Evolutionary conservation across 2,113 vertebrate genomes (phyloP).

Genomic region (Upupa epops): DNA sequence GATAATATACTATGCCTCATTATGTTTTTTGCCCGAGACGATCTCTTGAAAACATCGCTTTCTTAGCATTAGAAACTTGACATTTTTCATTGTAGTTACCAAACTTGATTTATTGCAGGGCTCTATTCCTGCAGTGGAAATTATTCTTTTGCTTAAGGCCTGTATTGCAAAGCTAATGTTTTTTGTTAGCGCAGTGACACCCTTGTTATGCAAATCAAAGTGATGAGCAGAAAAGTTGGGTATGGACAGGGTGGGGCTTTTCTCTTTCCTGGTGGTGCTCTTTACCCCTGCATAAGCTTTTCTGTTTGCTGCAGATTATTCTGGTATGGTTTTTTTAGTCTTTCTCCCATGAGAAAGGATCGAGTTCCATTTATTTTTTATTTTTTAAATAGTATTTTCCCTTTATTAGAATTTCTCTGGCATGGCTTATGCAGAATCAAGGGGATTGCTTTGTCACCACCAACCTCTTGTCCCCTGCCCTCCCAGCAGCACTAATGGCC

Average conservation of each 20-base stretch:
- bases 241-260: background rate
- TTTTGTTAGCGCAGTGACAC: background rate
- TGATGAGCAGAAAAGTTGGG: background rate
- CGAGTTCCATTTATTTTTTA: background rate
- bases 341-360: background rate
- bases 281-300: background rate
- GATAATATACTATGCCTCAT: constrained; percentile 44
- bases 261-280: background rate
- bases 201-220: background rate
- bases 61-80: background rate
- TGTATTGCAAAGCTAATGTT: constrained; percentile 16
- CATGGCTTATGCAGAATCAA: background rate
- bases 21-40: background rate
- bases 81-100: constrained; percentile 52
- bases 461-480: background rate
- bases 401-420: constrained; percentile 6
- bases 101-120: constrained; percentile 23
- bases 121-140: background rate
- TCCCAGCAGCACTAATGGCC: background rate
- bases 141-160: constrained; percentile 32
- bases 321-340: background rate
- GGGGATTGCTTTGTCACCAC: constrained; percentile 25
- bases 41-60: background rate
- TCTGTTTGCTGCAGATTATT: background rate
- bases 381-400: background rate